These are phyloP conservation scores for Rhinolophus ferrumequinum DNA, from an alignment of 2,113 vertebrate species.

Conservation along the genomic window DNA sequence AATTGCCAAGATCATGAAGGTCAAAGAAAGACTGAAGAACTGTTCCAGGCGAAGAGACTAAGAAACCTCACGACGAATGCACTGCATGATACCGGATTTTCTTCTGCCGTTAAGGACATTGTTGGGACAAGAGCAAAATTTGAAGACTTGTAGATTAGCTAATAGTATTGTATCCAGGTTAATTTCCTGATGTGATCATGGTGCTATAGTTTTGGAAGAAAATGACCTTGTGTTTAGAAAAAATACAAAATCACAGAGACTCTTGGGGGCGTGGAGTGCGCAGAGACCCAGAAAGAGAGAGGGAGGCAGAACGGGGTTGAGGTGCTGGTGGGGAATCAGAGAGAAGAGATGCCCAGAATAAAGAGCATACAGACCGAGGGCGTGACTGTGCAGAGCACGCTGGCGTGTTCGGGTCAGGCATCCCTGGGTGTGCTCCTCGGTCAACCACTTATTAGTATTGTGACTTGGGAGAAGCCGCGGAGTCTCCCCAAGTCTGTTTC, in stretches of 20 bases:
- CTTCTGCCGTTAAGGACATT: neutral
- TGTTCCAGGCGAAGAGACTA: neutral
- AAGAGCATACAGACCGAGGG: neutral
- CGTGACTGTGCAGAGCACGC: neutral
- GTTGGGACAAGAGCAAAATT: neutral
- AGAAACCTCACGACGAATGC: too few relatives aligned
- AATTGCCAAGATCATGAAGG: neutral
- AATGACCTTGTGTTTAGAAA: neutral
- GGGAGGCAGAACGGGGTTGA: too few relatives aligned
- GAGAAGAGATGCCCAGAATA: too few relatives aligned
- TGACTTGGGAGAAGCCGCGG: neutral
- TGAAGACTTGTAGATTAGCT: neutral
- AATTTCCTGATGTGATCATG: neutral
- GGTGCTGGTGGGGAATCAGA: neutral
- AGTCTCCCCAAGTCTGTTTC: neutral
- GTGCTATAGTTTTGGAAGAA: neutral
- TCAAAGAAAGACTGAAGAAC: neutral
- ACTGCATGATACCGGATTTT: neutral
- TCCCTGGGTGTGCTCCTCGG: neutral
- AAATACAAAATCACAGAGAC: neutral
- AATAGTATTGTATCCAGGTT: neutral
- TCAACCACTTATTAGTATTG: neutral
- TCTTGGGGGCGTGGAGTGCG: fast-evolving
- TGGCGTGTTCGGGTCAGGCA: neutral
- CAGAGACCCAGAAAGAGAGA: neutral